These are phyloP conservation scores for Papilio glaucus DNA, from an alignment of 1,140 invertebrate species.

Conservation along the genomic window DNA sequence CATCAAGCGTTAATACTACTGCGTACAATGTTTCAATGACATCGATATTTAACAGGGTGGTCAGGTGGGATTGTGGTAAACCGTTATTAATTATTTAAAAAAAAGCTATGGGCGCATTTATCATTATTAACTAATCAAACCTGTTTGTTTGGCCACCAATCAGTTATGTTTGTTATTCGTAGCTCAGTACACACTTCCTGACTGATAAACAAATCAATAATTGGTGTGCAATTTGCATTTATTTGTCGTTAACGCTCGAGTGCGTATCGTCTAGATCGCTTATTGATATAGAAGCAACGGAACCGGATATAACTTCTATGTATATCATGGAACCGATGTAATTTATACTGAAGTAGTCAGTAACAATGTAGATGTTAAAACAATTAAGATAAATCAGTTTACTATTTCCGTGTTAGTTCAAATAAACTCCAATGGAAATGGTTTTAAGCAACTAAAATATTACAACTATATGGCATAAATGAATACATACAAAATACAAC, in stretches of 20 bases:
- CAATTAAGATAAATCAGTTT: not conserved
- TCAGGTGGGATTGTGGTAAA: no score
- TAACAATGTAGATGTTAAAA: not conserved
- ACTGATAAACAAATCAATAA: not conserved
- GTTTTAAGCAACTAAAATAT: no score
- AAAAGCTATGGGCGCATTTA: no score
- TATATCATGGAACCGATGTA: not conserved
- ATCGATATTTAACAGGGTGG: no score
- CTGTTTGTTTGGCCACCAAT: not conserved
- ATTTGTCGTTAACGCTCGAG: constrained; percentile 20
- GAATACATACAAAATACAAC: no score
- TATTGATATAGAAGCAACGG: constrained; percentile 14
- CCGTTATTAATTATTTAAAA: no score
- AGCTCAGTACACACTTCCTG: not conserved
- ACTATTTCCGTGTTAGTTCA: no score
- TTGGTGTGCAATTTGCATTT: constrained; percentile 26
- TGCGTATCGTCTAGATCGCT: constrained; percentile 2
- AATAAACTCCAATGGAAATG: no score
- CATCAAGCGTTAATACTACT: no score
- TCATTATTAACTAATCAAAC: not conserved
- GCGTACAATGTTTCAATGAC: no score
- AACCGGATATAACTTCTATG: constrained; percentile 14
- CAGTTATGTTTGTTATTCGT: not conserved
- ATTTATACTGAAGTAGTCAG: not conserved
- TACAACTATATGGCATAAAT: no score